Percentiles rank a stretch among this genome's conserved stretches.
phyloP scores from a whole-genome alignment of 2,113 vertebrate genomes.

The Sialia sialis region DNA sequence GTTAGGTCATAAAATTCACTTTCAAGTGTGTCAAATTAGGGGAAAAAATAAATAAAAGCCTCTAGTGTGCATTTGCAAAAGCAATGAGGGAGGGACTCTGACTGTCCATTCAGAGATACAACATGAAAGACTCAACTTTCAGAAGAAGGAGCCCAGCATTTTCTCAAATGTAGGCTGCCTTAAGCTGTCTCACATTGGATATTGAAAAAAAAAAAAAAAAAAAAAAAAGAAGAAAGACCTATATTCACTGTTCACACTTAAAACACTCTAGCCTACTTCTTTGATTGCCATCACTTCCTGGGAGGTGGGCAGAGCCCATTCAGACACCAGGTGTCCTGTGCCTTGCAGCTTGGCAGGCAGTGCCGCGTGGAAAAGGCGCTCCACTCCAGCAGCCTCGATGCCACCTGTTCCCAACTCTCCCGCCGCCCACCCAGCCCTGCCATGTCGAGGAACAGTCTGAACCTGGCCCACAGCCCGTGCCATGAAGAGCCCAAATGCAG shows the following conservation, averaged over 20 bases:
- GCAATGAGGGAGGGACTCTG: background rate
- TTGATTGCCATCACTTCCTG: background rate
- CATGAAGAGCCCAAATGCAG: background rate
- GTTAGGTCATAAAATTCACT: background rate
- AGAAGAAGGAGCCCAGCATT: background rate
- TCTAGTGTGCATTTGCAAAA: background rate
- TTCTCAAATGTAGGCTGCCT: background rate
- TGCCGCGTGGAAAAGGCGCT: background rate
- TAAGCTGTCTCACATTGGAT: background rate
- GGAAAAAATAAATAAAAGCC: background rate
- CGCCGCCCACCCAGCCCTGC: background rate
- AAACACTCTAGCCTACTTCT: slow-evolving; percentile 8
- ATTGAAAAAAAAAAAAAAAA: background rate
- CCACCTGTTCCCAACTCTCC: slow-evolving; percentile 24
- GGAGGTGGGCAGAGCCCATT: background rate
- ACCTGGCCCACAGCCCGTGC: background rate
- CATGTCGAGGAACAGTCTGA: background rate
- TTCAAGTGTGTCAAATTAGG: background rate
- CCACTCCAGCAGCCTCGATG: background rate
- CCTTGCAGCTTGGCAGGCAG: slow-evolving; percentile 1
- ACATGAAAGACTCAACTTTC: background rate
- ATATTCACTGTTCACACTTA: background rate
- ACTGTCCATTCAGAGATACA: background rate
- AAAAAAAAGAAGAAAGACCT: background rate
- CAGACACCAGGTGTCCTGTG: background rate